A percentile compares a stretch with the other conserved stretches of the same genome.
phyloP scores from a whole-genome alignment of 35 echinoderm and acorn worm genomes.

The Ptychodera flava region DNA sequence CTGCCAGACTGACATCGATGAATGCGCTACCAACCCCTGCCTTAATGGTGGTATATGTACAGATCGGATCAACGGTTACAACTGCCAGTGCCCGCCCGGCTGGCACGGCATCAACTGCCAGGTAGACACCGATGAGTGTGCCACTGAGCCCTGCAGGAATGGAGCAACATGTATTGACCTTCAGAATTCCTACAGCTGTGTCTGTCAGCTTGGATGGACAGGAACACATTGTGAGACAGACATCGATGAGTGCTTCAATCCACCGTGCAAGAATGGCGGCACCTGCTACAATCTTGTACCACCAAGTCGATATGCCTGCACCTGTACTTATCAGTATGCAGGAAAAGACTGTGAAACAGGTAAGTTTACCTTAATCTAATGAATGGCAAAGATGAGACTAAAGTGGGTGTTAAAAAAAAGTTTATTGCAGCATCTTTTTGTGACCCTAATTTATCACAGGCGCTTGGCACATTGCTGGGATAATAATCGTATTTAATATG shows the following conservation, averaged over 20 bases:
- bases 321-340: conserved; percentile 29
- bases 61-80: not conserved
- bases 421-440: no score
- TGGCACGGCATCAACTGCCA: not conserved
- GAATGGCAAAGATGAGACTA: no score
- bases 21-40: not conserved
- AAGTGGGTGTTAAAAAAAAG: no score
- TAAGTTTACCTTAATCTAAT: no score
- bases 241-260: conserved; percentile 16
- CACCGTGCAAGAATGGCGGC: conserved; percentile 48
- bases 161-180: not conserved
- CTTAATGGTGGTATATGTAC: not conserved
- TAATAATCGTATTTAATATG: no score
- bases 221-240: not conserved
- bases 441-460: no score
- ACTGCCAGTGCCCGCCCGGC: not conserved
- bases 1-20: not conserved
- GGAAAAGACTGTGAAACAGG: conserved; percentile 61
- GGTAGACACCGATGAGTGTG: not conserved
- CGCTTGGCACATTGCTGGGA: no score
- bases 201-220: not conserved
- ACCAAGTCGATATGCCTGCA: conserved; percentile 39
- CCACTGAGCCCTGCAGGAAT: not conserved
- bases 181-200: not conserved
- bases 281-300: conserved; percentile 38